These are phyloP conservation scores for Tipula confusa DNA, from an alignment of 2,888 invertebrate species.

Conservation along the genomic window DNA sequence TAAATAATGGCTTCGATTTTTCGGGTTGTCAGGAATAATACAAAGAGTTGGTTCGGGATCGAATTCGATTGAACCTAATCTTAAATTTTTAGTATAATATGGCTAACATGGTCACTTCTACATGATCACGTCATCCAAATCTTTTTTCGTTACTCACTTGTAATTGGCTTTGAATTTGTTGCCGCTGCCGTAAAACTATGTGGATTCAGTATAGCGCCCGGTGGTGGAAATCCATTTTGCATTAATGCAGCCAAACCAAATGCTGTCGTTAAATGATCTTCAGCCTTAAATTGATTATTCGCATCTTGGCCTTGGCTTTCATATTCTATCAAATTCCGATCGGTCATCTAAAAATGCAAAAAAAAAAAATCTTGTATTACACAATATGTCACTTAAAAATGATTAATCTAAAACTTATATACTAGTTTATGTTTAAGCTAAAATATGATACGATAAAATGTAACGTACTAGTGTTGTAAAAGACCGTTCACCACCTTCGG, in stretches of 20 bases:
- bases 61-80: no score
- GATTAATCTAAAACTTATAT: not conserved
- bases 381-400: not conserved
- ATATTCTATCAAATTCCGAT: slow-evolving; percentile 50
- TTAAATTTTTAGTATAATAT: no score
- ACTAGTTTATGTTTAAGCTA: not conserved
- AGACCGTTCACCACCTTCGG: slow-evolving; percentile 51
- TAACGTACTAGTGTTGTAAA: slow-evolving; percentile 49
- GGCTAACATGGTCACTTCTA: no score
- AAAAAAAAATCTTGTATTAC: slow-evolving; percentile 38
- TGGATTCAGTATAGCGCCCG: slow-evolving; percentile 54
- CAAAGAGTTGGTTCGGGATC: no score
- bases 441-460: not conserved
- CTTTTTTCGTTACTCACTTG: no score
- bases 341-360: slow-evolving; percentile 44
- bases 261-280: slow-evolving; percentile 66
- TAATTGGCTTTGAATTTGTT: slow-evolving; percentile 30
- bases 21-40: no score
- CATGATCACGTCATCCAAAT: no score
- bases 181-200: slow-evolving; percentile 47
- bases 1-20: no score
- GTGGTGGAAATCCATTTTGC: slow-evolving; percentile 68
- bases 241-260: slow-evolving; percentile 72
- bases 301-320: slow-evolving; percentile 43
- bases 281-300: slow-evolving; percentile 55